A percentile compares a stretch with the other conserved stretches of the same genome.
Conservation (phyloP, 2,797 vertebrate genomes). For the Alcedo quadribrachys region DNA sequence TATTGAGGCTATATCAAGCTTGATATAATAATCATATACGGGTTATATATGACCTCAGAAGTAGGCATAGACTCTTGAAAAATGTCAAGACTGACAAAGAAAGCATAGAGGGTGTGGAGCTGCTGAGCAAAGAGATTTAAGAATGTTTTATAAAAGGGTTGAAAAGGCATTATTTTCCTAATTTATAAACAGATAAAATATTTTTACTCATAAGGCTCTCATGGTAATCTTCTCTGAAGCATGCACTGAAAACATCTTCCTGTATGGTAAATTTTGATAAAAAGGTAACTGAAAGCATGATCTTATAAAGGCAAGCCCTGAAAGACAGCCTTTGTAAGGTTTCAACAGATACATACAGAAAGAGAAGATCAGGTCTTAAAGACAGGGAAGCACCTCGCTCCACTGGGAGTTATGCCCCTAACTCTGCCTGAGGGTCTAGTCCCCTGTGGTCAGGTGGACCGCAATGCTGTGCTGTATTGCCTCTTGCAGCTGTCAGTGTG, state of each 20-base stretch:
- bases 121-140: not conserved
- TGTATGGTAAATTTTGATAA: not conserved
- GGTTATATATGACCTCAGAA: not conserved
- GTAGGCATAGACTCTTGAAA: not conserved
- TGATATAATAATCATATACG: not conserved
- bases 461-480: accelerated
- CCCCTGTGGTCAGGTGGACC: not conserved
- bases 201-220: not conserved
- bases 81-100: not conserved
- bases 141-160: not conserved
- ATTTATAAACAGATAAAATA: not conserved
- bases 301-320: not conserved
- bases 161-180: not conserved
- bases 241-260: not conserved
- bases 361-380: not conserved
- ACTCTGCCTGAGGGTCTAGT: not conserved
- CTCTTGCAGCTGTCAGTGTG: not conserved
- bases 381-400: not conserved
- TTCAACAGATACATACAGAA: not conserved
- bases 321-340: not conserved
- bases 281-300: not conserved
- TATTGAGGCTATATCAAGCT: not conserved
- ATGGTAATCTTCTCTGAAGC: not conserved
- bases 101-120: not conserved
- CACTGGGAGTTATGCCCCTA: not conserved